Conservation (phyloP, 2,888 invertebrate species). For the Monochamus alternatus region DNA sequence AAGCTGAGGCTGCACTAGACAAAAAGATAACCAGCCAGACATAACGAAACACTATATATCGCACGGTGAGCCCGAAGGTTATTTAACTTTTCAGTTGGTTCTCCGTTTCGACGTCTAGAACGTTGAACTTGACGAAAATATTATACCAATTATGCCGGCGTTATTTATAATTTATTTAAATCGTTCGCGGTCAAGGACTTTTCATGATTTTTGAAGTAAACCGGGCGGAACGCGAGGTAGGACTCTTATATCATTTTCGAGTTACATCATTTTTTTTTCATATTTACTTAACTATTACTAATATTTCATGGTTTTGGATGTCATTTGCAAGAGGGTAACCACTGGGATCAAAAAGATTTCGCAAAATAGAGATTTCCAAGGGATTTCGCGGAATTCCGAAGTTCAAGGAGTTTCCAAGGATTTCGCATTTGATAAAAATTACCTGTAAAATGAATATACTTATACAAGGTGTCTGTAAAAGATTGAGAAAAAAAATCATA, state of each 20-base stretch:
- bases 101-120: conserved; percentile 24
- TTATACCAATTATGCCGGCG: conserved; percentile 30
- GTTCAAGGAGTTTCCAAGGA: too few relatives aligned
- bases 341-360: too few relatives aligned
- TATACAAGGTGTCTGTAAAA: too few relatives aligned
- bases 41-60: conserved; percentile 33
- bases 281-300: too few relatives aligned
- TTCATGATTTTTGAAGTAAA: not conserved
- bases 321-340: too few relatives aligned
- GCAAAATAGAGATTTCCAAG: too few relatives aligned
- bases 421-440: too few relatives aligned
- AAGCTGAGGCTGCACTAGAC: conserved; percentile 34
- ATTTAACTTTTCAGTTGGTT: conserved; percentile 16
- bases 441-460: too few relatives aligned
- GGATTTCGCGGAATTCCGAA: too few relatives aligned
- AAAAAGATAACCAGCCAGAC: conserved; percentile 34
- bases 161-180: conserved; percentile 25
- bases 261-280: too few relatives aligned
- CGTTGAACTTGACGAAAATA: conserved; percentile 35
- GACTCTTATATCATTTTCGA: not conserved
- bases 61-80: conserved; percentile 18
- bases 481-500: too few relatives aligned
- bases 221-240: not conserved
- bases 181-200: conserved; percentile 12
- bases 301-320: too few relatives aligned